Percentiles rank a stretch among this genome's conserved stretches.
phyloP scores from a whole-genome alignment of 2,888 invertebrate genomes.

The Tenthredo notha region DNA sequence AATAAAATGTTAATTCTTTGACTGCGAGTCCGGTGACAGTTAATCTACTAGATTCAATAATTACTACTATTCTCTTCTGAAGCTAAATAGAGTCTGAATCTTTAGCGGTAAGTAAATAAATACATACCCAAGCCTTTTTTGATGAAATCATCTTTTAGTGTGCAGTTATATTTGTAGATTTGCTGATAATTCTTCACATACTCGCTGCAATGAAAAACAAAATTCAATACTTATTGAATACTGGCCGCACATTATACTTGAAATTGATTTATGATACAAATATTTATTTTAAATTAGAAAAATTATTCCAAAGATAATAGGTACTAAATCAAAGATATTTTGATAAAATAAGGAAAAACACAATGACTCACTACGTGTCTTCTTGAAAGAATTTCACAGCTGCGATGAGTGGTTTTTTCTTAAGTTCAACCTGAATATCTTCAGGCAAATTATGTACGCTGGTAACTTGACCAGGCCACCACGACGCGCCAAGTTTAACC shows the following conservation, averaged over 20 bases:
- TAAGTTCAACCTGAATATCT: slow-evolving; percentile 84
- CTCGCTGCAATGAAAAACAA: slow-evolving; percentile 84
- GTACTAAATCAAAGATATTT: not conserved
- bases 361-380: slow-evolving; percentile 86
- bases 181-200: slow-evolving; percentile 86
- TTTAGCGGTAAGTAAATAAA: slow-evolving; percentile 12
- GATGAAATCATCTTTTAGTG: slow-evolving; percentile 89
- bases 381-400: slow-evolving; percentile 93
- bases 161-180: slow-evolving; percentile 89
- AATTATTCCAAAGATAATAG: not conserved
- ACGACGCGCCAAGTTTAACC: slow-evolving; percentile 90
- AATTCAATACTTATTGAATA: slow-evolving; percentile 7
- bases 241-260: not conserved
- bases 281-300: not conserved
- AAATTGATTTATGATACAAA: not conserved
- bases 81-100: not conserved
- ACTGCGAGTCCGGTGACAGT: not conserved
- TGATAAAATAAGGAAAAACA: not conserved
- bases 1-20: not conserved
- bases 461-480: slow-evolving; percentile 93
- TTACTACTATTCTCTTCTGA: not conserved
- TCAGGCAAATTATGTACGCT: slow-evolving; percentile 83
- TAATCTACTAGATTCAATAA: not conserved
- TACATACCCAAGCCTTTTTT: slow-evolving; percentile 89
- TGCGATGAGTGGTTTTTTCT: slow-evolving; percentile 86